phyloP scores from a whole-genome alignment of 2,113 vertebrate genomes.

The Strix aluco region DNA sequence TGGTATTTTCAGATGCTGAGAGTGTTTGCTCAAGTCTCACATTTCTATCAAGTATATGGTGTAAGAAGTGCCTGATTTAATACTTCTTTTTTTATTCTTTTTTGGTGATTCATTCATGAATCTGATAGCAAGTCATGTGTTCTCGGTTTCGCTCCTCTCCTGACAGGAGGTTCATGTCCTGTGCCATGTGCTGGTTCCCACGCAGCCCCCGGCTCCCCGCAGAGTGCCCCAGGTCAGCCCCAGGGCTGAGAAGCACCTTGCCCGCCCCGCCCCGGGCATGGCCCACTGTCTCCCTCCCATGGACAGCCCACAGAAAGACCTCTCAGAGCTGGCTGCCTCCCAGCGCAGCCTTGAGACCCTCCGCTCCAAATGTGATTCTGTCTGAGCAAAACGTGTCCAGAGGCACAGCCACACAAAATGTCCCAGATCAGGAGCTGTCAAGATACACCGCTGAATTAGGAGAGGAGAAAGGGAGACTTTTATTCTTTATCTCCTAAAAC shows the following conservation, averaged over 20 bases:
- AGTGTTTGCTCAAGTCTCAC: neutral
- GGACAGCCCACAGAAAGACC: neutral
- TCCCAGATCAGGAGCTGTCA: neutral
- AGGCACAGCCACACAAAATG: neutral
- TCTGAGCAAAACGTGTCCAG: neutral
- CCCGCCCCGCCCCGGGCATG: fast-evolving
- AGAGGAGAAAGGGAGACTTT: neutral
- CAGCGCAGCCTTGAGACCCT: neutral
- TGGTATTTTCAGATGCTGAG: neutral
- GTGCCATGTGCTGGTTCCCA: neutral
- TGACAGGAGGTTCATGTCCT: neutral
- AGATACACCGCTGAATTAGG: neutral
- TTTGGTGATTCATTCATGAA: neutral
- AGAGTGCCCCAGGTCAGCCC: neutral
- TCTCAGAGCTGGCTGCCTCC: neutral
- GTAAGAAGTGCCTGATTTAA: neutral
- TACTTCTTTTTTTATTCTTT: no score
- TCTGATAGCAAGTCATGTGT: neutral
- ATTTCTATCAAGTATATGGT: neutral
- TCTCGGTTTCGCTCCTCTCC: neutral
- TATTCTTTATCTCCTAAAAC: neutral
- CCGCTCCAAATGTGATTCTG: neutral
- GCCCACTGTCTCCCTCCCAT: neutral
- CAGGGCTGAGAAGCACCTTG: neutral
- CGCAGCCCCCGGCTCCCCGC: neutral